Evolutionary conservation across 2,113 vertebrate species (phyloP), one percentile per base, ranked within the genome.

Genomic region (Paratilapia polleni): DNA sequence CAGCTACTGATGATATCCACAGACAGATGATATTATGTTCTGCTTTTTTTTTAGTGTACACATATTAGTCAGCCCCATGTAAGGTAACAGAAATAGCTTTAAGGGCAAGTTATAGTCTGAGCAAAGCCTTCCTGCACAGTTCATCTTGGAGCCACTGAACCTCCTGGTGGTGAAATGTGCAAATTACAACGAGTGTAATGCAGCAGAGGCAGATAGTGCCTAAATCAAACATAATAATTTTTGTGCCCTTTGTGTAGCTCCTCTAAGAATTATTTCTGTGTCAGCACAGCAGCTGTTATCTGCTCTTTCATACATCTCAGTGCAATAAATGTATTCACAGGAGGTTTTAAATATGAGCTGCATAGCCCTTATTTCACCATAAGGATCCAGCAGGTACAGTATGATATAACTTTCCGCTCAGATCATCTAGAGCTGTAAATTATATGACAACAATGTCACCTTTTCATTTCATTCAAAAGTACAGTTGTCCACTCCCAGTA

Each of bases 261-360:
- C 41, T 63, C 26, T 36, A 73, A 83, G 83, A 84, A 81, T 14
- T 10, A 79, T 66, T 64, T 78, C 36, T 74, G 58, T 76, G 80
- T 49, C 43, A 59, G 57, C 56, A 47, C 60, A 9, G 17, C 80
- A 56, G 64, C 70, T 52, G 36, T n/a, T 60, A 22, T 63, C 80
- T 84, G 62, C 31, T 31, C 62, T 87, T 90, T 91, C 64, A 78
- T 82, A 64, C 74, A 68, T 85, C 89, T 93, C 89, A 64, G 26
- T 78, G 82, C 89, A 94, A 94, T 94, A 94, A 92, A 91, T 60
- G 87, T 73, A 88, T 80, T 83, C 93, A 80, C 88, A 56, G 20
- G 90, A 89, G 93, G 87, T 64, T 87, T 85, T 79, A 20, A 81
- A 90, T 90, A 94, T 92, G 81, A 92, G 84, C 82, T 89, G 41